Percentiles rank a stretch among this genome's conserved stretches.
Evolutionary conservation across 2,113 vertebrate species (phyloP).

Genomic region (Osmerus eperlanus): DNA sequence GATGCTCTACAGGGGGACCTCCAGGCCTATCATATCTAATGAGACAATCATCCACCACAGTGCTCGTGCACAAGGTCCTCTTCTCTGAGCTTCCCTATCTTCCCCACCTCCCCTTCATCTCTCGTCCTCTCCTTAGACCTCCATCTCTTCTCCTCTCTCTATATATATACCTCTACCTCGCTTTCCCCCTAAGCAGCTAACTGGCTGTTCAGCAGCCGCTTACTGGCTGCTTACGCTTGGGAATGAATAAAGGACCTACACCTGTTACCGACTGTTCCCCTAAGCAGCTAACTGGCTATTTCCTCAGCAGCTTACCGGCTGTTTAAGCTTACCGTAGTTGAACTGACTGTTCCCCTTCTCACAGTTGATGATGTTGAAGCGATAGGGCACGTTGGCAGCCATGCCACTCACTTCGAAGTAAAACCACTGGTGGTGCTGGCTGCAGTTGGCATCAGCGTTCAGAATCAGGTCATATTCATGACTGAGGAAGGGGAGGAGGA

Average conservation of each 20-base stretch:
- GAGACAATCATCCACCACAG: neutral
- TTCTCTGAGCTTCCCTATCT: too few relatives aligned
- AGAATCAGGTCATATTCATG: constrained; percentile 89
- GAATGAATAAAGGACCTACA: constrained; percentile 4
- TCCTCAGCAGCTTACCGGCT: constrained; percentile 74
- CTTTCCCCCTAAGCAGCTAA: too few relatives aligned
- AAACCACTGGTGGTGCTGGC: constrained; percentile 88
- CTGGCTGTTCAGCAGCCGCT: too few relatives aligned
- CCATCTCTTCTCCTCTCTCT: too few relatives aligned
- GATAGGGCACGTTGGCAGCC: constrained; percentile 72
- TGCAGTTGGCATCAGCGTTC: constrained; percentile 82
- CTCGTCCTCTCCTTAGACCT: too few relatives aligned
- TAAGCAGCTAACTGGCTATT: constrained; percentile 75
- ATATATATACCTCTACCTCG: neutral
- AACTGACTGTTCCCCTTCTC: constrained; percentile 96
- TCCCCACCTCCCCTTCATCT: too few relatives aligned
- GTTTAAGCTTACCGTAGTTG: constrained; percentile 96
- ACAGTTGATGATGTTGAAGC: constrained; percentile 94
- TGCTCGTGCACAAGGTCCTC: too few relatives aligned
- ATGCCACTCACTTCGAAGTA: constrained; percentile 87
- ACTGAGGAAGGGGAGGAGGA: constrained; percentile 56
- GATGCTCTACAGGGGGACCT: constrained; percentile 1
- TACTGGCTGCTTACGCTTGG: too few relatives aligned
- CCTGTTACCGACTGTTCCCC: neutral
- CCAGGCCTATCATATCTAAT: neutral